Percentiles rank a stretch among this genome's conserved stretches.
Evolutionary conservation across 2,113 vertebrate species (phyloP).

Genomic region (Podilymbus podiceps): DNA sequence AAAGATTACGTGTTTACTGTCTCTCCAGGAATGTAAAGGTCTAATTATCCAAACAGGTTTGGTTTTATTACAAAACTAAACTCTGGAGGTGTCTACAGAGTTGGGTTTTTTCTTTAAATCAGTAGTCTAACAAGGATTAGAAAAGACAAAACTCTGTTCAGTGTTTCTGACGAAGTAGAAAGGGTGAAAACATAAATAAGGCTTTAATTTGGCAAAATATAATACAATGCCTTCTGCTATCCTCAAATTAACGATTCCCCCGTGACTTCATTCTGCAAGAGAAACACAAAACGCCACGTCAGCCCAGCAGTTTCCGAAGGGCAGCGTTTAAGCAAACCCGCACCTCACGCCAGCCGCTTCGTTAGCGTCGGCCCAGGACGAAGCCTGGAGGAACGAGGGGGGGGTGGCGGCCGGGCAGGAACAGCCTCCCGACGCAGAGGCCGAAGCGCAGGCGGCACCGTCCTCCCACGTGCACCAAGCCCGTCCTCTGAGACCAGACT

Average conservation of each 20-base stretch:
- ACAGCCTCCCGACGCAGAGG: background rate
- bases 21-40: slow-evolving; percentile 81
- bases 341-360: fast-evolving
- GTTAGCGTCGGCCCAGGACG: fast-evolving
- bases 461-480: background rate
- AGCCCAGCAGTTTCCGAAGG: background rate
- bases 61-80: slow-evolving; percentile 82
- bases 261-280: slow-evolving; percentile 77
- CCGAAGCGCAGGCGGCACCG: background rate
- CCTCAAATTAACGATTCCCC: slow-evolving; percentile 68
- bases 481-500: fast-evolving
- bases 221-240: slow-evolving; percentile 82
- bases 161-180: slow-evolving; percentile 87
- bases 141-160: slow-evolving; percentile 86
- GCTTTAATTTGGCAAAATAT: slow-evolving; percentile 89
- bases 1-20: slow-evolving; percentile 75
- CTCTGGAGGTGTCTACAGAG: slow-evolving; percentile 81
- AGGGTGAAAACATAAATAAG: slow-evolving; percentile 89
- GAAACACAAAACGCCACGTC: slow-evolving; percentile 49
- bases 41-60: slow-evolving; percentile 80
- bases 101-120: slow-evolving; percentile 74
- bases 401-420: background rate
- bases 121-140: slow-evolving; percentile 87
- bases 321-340: background rate
- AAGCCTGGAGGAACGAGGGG: background rate